Evolutionary conservation across 2,797 vertebrate genomes (phyloP).

Genomic region (Lateolabrax maculatus): DNA sequence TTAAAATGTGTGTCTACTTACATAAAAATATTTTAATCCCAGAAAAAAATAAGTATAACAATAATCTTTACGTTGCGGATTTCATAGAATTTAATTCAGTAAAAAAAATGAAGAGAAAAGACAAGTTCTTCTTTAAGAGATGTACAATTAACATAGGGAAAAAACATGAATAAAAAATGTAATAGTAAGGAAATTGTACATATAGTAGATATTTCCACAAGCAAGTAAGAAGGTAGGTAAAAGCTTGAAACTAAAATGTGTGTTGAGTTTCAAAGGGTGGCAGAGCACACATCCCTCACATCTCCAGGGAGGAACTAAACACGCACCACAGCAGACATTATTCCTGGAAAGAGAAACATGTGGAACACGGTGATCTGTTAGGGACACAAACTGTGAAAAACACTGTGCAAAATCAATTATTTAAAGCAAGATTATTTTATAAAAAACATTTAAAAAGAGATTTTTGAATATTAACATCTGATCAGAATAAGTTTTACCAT

Average conservation of each 20-base stretch:
- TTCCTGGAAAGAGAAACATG: background rate
- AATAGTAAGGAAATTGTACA: background rate
- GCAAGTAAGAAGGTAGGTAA: too few relatives aligned
- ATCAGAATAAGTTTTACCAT: too few relatives aligned
- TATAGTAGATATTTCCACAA: background rate
- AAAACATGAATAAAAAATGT: background rate
- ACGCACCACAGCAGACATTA: background rate
- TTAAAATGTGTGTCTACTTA: constrained; percentile 1
- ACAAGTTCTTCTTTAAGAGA: background rate
- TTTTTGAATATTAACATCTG: too few relatives aligned
- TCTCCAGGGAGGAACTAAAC: background rate
- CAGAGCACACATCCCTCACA: background rate
- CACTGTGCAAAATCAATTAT: background rate
- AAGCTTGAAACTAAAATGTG: background rate
- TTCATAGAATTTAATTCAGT: background rate
- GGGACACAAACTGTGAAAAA: background rate
- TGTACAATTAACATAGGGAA: too few relatives aligned
- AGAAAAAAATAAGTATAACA: too few relatives aligned
- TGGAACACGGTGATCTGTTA: background rate
- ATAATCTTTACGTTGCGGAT: background rate
- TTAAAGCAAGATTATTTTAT: background rate
- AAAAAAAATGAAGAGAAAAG: background rate
- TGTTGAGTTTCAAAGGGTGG: background rate
- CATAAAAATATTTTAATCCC: background rate
- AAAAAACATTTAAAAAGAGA: too few relatives aligned